Conservation (phyloP, 2,797 vertebrate species). For the Falco cherrug region DNA sequence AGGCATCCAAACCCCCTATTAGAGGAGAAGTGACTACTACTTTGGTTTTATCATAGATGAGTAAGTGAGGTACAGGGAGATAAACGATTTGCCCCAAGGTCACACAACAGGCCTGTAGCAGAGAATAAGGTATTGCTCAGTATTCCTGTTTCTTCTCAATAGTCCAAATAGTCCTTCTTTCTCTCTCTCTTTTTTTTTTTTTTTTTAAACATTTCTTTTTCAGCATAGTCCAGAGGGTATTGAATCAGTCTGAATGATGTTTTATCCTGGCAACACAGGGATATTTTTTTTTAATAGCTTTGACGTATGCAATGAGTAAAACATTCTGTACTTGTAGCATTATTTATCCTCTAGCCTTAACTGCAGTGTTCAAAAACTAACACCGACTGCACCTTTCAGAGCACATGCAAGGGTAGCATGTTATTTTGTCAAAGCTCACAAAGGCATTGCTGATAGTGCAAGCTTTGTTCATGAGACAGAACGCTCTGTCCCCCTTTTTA, state of each 20-base stretch:
- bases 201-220: neutral
- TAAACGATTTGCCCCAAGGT: conserved; percentile 40
- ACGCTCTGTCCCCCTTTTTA: conserved; percentile 21
- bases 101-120: neutral
- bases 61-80: conserved; percentile 13
- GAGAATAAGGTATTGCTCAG: neutral
- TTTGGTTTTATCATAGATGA: conserved; percentile 50
- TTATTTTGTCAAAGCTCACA: conserved; percentile 64
- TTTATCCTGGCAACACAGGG: neutral
- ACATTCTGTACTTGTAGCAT: neutral
- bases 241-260: neutral
- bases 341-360: conserved; percentile 47
- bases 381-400: conserved; percentile 48
- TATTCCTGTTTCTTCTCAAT: neutral
- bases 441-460: conserved; percentile 57
- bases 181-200: no score
- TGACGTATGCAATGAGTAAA: conserved; percentile 54
- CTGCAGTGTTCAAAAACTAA: conserved; percentile 46
- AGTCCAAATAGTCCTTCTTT: neutral
- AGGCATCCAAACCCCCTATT: conserved; percentile 12
- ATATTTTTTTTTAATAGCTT: neutral
- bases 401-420: conserved; percentile 12
- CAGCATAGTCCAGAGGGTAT: neutral
- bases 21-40: neutral
- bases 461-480: conserved; percentile 45